phyloP scores from a whole-genome alignment of 1,140 invertebrate genomes.

The Venustaconcha ellipsiformis region DNA sequence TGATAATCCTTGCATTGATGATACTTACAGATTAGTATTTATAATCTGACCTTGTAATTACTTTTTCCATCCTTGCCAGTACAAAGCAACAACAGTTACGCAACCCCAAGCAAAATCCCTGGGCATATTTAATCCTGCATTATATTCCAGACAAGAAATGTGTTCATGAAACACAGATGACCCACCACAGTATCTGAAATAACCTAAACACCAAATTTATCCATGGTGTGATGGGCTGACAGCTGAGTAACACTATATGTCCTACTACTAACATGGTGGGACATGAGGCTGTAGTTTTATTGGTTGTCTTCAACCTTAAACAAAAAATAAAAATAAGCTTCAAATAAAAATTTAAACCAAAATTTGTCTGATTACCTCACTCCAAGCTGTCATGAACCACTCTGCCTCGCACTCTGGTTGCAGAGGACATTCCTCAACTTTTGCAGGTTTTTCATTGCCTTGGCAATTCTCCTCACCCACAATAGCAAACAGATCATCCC shows the following conservation, averaged over 20 bases:
- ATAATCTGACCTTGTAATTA: too few species aligned
- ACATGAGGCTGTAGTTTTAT: neutral
- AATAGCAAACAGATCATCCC: slow-evolving; percentile 39
- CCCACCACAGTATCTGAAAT: too few species aligned
- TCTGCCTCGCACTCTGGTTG: slow-evolving; percentile 50
- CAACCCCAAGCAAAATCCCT: too few species aligned
- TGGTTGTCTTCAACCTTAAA: neutral
- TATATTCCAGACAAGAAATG: too few species aligned
- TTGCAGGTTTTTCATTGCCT: slow-evolving; percentile 47
- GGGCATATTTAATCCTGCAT: too few species aligned
- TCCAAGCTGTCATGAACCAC: slow-evolving; percentile 65
- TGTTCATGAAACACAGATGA: too few species aligned
- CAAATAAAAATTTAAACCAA: neutral
- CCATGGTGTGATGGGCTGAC: neutral
- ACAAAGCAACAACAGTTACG: too few species aligned
- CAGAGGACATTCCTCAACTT: slow-evolving; percentile 40
- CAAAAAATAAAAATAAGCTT: neutral
- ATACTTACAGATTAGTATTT: too few species aligned
- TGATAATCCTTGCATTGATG: too few species aligned
- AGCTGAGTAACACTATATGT: neutral
- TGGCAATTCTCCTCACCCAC: slow-evolving; percentile 58
- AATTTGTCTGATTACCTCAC: slow-evolving; percentile 44
- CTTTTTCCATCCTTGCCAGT: too few species aligned
- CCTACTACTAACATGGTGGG: neutral
- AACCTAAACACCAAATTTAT: neutral